Base-by-base conservation (phyloP, 2,888 invertebrate genomes). In the Stomorhina lunata region DNA sequence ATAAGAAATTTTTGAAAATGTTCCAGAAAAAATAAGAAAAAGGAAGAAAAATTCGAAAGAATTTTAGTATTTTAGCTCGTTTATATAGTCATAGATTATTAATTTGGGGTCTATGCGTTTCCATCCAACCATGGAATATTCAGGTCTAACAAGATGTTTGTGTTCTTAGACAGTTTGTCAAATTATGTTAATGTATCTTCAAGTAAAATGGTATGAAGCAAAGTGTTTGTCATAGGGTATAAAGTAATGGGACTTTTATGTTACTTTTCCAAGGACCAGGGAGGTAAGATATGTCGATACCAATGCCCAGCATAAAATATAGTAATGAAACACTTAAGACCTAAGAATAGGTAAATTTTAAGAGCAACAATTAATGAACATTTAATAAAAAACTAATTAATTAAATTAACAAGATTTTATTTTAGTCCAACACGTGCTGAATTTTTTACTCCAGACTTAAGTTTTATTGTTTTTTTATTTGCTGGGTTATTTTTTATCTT, bases 101-200 rank as follows among this genome's bases (percentile, higher is more conserved):
- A 9, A 2, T 32, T 32, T 32, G 1, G 29, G 20, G 61, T 25
- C 3, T 59, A 45, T 34, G n/a, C 25, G 37, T 48, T 71, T 27
- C n/a, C 29, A 20, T 20, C 22, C 12, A 57, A n/a, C 27, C 25
- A 57, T 65, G 6, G 27, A 40, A 65, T 43, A 15, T 55, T 43
- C 17, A 65, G 12, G 25, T 50, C 37, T 20, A n/a, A 20, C 57
- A 57, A 57, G 15, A 34, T 40, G 27, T n/a, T 37, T 76, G 2
- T n/a, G 20, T 76, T 68, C 27, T 29, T 29, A 50, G 68, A 63
- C 73, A 61, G 61, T 61, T 48, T 73, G 59, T 73, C 68, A 80
- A 68, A 61, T 73, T 68, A 61, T 80, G 61, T 61, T 63, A 45
- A 73, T 68, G 10, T 76, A 27, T 50, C 50, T 50, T 17, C 12